A percentile compares a stretch with the other conserved stretches of the same genome.
phyloP scores from a whole-genome alignment of 1,140 invertebrate genomes.

The Bradysia coprophila region DNA sequence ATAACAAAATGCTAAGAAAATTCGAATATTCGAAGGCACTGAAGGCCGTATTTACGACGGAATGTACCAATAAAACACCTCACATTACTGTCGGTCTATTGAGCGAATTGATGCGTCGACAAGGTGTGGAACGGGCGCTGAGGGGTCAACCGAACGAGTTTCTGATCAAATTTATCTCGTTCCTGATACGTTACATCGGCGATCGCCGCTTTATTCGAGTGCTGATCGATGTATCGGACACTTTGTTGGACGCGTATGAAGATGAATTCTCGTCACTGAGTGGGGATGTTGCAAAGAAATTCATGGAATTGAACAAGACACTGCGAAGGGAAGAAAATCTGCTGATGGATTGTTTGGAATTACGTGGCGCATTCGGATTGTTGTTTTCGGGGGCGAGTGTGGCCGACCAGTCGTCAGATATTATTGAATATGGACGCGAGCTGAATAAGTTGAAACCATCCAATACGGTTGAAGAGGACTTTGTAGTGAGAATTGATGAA shows the following conservation, averaged over 20 bases:
- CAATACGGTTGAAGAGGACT: conserved; percentile 33
- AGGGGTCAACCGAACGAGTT: conserved; percentile 44
- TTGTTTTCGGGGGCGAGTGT: conserved; percentile 36
- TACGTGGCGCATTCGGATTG: conserved; percentile 51
- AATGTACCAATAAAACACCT: conserved; percentile 41
- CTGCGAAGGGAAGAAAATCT: conserved; percentile 47
- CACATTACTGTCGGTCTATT: conserved; percentile 60
- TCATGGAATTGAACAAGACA: conserved; percentile 35
- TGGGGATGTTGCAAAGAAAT: conserved; percentile 33
- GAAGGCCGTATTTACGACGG: conserved; percentile 42
- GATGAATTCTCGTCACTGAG: conserved; percentile 32
- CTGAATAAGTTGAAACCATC: conserved; percentile 30
- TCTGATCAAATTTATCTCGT: conserved; percentile 46
- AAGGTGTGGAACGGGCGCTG: conserved; percentile 51
- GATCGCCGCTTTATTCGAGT: conserved; percentile 52
- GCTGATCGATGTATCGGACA: conserved; percentile 50
- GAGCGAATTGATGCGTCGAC: conserved; percentile 64
- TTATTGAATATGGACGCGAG: conserved; percentile 15
- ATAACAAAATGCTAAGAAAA: conserved; percentile 55
- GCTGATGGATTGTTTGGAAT: conserved; percentile 32
- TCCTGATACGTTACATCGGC: conserved; percentile 56
- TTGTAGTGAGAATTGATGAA: conserved; percentile 36
- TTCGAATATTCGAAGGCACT: conserved; percentile 72
- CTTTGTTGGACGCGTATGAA: conserved; percentile 56
- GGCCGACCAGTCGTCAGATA: conserved; percentile 1